Evolutionary conservation across 2,888 invertebrate genomes (phyloP).

Genomic region (Eulithis prunata): DNA sequence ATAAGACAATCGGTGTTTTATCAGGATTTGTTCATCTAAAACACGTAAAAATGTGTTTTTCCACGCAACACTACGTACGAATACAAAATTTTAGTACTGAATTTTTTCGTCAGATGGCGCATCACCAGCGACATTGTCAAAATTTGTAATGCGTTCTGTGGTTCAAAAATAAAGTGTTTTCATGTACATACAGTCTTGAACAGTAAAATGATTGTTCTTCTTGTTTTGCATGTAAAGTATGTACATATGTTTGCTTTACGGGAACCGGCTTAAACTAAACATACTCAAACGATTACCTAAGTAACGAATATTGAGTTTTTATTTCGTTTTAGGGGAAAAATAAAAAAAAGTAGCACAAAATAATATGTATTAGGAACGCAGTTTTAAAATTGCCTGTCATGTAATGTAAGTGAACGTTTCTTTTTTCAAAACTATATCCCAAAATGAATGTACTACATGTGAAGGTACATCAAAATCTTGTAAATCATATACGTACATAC

Average conservation of each 20-base stretch:
- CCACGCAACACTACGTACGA: slow-evolving; percentile 83
- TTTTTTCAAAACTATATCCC: not conserved
- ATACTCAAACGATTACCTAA: no score
- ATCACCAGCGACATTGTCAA: slow-evolving; percentile 17
- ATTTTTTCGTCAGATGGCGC: slow-evolving; percentile 62
- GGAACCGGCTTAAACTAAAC: no score
- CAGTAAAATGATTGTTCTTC: no score
- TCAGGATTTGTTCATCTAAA: slow-evolving; percentile 79
- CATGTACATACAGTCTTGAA: no score
- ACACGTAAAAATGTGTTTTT: slow-evolving; percentile 81
- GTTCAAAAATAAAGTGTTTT: not conserved
- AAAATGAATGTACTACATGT: no score
- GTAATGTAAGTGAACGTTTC: slow-evolving; percentile 21
- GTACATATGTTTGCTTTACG: no score
- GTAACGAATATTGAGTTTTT: no score
- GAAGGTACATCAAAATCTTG: no score
- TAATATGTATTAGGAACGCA: slow-evolving; percentile 48
- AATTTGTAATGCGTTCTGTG: slow-evolving; percentile 17
- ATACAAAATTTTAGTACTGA: slow-evolving; percentile 82
- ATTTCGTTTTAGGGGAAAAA: not conserved
- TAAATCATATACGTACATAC: no score
- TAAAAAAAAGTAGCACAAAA: not conserved
- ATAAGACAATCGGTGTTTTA: slow-evolving; percentile 73
- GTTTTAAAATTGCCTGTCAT: slow-evolving; percentile 61
- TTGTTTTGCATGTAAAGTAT: no score